Evolutionary conservation across 1,140 invertebrate genomes (phyloP), one percentile per base, ranked within the genome.

Genomic region (Euura lappo): DNA sequence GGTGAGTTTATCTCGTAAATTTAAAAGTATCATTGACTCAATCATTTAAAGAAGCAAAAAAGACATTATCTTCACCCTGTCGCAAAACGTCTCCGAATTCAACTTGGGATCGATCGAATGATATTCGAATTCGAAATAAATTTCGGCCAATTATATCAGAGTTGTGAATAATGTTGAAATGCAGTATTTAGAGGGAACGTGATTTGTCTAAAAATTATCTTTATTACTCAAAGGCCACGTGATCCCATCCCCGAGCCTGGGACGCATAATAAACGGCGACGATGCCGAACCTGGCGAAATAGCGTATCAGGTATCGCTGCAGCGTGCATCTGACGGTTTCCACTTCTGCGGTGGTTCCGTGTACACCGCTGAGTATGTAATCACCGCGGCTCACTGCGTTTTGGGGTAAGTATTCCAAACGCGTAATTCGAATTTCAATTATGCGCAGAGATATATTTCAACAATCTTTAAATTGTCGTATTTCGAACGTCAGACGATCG

Each of bases 381-480:
- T 89, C 13, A 90, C 88, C 2, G 88, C 88, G 7, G 88, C 88
- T 44, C 88, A 90, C 72, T 90, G 89, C 72, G 80, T 89, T 6
- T n/a, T 10, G 13, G 44, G 66, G 79, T 78, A 73, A 76, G 66
- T 67, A 44, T 64, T 70, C 45, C 44, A n/a, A 72, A 43, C 69
- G 8, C 67, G 51, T 13, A 71, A 68, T 70, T 67, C 6, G 8
- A 66, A 45, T 67, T 67, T 13, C 64, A 28, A 66, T 67, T 69
- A 70, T 47, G 3, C 13, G n/a, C 51, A 51, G 4, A 65, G n/a
- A 46, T 47, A 13, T 8, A 73, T 6, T 73, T 13, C 1, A 28
- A 28, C 28, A 28, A 28, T 28, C 28, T 28, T 28, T 28, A 28
- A 28, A 28, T 28, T 28, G 28, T 28, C 28, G 28, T 28, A 60